A percentile compares a stretch with the other conserved stretches of the same genome.
These are phyloP conservation scores for Acanthiza pusilla DNA, from an alignment of 2,797 vertebrate genomes.

Conservation along the genomic window DNA sequence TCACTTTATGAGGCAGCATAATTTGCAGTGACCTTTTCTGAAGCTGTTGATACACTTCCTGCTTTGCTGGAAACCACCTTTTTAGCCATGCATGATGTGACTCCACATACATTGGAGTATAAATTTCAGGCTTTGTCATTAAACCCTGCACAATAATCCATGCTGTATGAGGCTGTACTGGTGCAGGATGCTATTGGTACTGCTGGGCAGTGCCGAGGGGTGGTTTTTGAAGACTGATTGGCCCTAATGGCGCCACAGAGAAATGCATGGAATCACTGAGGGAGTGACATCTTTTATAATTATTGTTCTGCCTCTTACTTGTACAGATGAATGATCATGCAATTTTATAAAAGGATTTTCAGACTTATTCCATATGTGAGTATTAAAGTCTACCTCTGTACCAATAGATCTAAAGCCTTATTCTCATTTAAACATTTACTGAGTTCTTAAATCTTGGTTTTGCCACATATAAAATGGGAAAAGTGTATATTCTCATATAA, in stretches of 20 bases:
- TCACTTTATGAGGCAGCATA: slow-evolving; percentile 22
- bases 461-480: not conserved
- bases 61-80: slow-evolving; percentile 17
- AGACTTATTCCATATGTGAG: not conserved
- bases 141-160: not conserved
- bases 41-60: slow-evolving; percentile 6
- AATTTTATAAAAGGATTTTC: not conserved
- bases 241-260: not conserved
- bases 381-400: not conserved
- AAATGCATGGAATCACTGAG: not conserved
- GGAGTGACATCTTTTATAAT: not conserved
- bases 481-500: not conserved
- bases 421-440: not conserved
- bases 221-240: not conserved
- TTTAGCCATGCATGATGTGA: not conserved
- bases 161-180: fast-evolving
- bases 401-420: not conserved
- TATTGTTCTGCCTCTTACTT: not conserved
- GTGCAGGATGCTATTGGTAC: not conserved
- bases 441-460: not conserved
- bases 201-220: not conserved
- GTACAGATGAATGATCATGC: not conserved
- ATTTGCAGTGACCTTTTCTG: slow-evolving; percentile 44
- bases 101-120: not conserved
- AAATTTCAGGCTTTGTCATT: not conserved